These are phyloP conservation scores for Drosophila virilis DNA, from an alignment of 1,140 invertebrate species.

Conservation along the genomic window DNA sequence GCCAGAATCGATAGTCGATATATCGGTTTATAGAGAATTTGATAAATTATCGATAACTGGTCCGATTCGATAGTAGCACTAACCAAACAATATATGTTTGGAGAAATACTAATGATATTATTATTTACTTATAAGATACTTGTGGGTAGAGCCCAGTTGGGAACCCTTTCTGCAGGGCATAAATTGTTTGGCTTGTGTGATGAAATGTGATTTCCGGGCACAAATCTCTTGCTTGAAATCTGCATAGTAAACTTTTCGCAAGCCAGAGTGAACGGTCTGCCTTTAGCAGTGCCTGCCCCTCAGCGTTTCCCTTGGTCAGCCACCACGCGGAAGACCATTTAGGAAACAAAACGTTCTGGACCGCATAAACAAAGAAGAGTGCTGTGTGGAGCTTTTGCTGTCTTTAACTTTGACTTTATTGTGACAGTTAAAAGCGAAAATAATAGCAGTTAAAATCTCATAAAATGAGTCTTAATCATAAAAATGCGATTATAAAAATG, in stretches of 20 bases:
- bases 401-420: slow-evolving; percentile 83
- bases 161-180: too few species aligned
- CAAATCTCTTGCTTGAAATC: slow-evolving; percentile 44
- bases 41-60: too few species aligned
- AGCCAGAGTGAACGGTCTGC: slow-evolving; percentile 36
- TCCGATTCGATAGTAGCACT: too few species aligned
- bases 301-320: background rate
- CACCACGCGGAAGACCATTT: slow-evolving; percentile 7
- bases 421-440: slow-evolving; percentile 83
- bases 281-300: background rate
- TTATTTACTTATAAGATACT: too few species aligned
- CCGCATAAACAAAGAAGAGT: slow-evolving; percentile 70
- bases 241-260: slow-evolving; percentile 55
- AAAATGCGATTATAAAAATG: slow-evolving; percentile 83
- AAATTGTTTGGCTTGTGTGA: background rate
- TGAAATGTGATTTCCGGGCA: slow-evolving; percentile 26
- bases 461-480: slow-evolving; percentile 83
- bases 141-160: too few species aligned
- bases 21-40: too few species aligned
- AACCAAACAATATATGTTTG: too few species aligned
- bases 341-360: slow-evolving; percentile 23
- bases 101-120: too few species aligned
- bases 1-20: too few species aligned
- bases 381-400: slow-evolving; percentile 69
- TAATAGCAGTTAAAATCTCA: slow-evolving; percentile 83